phyloP scores from a whole-genome alignment of 2,113 vertebrate genomes.

The Spermophilus dauricus region DNA sequence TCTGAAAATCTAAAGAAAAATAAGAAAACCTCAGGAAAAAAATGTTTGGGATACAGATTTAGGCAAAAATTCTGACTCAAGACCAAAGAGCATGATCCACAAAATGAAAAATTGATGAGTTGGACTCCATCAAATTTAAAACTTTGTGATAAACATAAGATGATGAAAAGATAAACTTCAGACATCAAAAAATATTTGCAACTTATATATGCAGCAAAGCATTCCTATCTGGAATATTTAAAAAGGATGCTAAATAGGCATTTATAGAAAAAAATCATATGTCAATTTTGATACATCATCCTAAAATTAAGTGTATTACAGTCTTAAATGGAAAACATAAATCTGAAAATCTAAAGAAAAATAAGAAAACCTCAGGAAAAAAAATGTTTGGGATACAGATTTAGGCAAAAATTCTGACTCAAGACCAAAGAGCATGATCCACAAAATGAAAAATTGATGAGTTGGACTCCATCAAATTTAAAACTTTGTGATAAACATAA shows the following conservation, averaged over 20 bases:
- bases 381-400: background rate
- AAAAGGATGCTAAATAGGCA: background rate
- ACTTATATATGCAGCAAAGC: background rate
- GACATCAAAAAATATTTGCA: background rate
- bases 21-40: background rate
- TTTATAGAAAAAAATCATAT: background rate
- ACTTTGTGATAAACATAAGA: background rate
- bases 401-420: background rate
- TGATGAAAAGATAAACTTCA: background rate
- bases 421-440: background rate
- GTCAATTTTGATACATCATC: background rate
- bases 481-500: background rate
- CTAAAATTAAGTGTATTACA: background rate
- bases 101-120: too few relatives aligned
- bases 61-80: background rate
- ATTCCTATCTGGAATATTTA: background rate
- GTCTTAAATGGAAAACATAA: background rate
- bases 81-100: background rate
- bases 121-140: background rate
- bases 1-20: background rate
- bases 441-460: too few relatives aligned
- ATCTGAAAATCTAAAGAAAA: background rate
- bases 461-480: too few relatives aligned
- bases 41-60: background rate
- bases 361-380: background rate